Percentiles rank a stretch among this genome's conserved stretches.
phyloP scores from a whole-genome alignment of 2,797 vertebrate genomes.

The Philypnodon macrostomus region DNA sequence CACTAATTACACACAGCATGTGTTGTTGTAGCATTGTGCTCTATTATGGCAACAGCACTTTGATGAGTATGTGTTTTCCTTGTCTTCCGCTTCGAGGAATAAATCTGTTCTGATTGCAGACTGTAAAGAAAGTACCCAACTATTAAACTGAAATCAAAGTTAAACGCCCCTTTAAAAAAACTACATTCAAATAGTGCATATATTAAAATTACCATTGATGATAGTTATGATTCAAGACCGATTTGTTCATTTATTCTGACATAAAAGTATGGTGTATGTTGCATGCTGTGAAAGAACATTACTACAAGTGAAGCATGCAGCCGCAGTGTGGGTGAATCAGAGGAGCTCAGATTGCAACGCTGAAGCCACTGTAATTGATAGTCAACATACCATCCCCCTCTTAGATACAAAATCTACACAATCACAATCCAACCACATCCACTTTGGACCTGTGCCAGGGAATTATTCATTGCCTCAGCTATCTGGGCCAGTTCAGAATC shows the following conservation, averaged over 20 bases:
- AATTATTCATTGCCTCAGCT: slow-evolving; percentile 67
- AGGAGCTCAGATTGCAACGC: slow-evolving; percentile 59
- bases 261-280: no score
- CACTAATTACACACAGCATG: slow-evolving; percentile 7
- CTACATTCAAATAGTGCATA: slow-evolving; percentile 26
- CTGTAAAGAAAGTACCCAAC: slow-evolving; percentile 11
- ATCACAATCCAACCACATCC: slow-evolving; percentile 67
- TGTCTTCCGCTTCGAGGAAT: slow-evolving; percentile 3
- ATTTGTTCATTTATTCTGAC: no score
- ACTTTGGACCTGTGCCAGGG: slow-evolving; percentile 65
- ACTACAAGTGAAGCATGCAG: slow-evolving; percentile 47
- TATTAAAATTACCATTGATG: not conserved
- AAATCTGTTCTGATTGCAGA: slow-evolving; percentile 12
- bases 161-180: slow-evolving; percentile 30
- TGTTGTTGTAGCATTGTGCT: not conserved
- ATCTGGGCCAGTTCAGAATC: slow-evolving; percentile 63
- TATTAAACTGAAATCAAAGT: slow-evolving; percentile 12
- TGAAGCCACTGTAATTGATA: slow-evolving; percentile 69
- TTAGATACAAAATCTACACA: slow-evolving; percentile 48
- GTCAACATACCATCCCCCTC: slow-evolving; percentile 42
- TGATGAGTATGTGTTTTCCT: slow-evolving; percentile 2
- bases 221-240: no score
- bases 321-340: slow-evolving; percentile 55
- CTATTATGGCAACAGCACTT: slow-evolving; percentile 1
- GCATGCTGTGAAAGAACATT: not conserved